Base-by-base conservation (phyloP, 2,888 invertebrate species). In the Drosophila pseudotalamancana region DNA sequence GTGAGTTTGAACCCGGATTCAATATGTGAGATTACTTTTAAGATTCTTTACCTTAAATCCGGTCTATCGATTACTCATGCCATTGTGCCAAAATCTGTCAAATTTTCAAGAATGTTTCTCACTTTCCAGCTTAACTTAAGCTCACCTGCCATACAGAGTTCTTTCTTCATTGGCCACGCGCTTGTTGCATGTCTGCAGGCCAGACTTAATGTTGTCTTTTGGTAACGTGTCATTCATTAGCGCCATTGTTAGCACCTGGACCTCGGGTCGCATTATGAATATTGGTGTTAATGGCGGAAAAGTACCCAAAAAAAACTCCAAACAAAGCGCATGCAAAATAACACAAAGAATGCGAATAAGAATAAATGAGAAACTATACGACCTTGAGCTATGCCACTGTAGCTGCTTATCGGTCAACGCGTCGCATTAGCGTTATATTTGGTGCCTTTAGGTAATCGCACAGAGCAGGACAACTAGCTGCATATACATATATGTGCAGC, bases 221-320 rank as follows among this genome's bases (percentile, higher is more conserved):
- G 67, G 50, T 57, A 79, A 79, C 85, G 79, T 82, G 82, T 72
- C 79, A 59, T 74, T 82, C 74, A 81, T 81, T 85, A 81, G 69
- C 85, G 67, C 35, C 65, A 63, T 79, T 55, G 72, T 85, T 81
- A 81, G 74, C 85, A 79, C 81, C 85, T 78, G 79, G 49, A 37
- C 32, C 37, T 31, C 14, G 53, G 18, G 34, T 16, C 56, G 49
- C 39, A 50, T 43, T 32, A 29, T 49, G 37, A 49, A 31, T 31
- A 51, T 59, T 40, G 42, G 40, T 79, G 68, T 50, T 61, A 69
- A 67, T 73, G 57, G 67, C 60, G 74, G 77, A 82, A 80, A 80
- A 75, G 46, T 79, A 79, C 76, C 53, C 37, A 62, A 39, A 40
- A 29, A 12, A 18, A 29, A 31, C 9, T n/a, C 12, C 39, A 54